Evolutionary conservation across 2,113 vertebrate genomes (phyloP), one percentile per base, ranked within the genome.

Genomic region (Chroicocephalus ridibundus): DNA sequence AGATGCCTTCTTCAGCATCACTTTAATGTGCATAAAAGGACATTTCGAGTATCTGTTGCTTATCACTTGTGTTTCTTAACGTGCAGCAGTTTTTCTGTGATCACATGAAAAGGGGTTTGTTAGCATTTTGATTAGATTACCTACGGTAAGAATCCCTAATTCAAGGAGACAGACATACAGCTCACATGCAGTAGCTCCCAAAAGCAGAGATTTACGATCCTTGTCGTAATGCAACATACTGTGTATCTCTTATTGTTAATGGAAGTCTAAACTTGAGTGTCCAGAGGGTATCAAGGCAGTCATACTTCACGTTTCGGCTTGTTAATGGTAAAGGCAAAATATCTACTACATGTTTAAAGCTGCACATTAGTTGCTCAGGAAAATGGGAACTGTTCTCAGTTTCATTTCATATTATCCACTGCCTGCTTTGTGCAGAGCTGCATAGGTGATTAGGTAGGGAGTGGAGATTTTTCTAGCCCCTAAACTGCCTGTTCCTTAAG

Each of bases 61-160:
- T 90, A 72, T 38, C 13, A 3, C 32, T 69, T 72, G 15, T 36
- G 46, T 86, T 87, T 85, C 62, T 61, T 77, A 42, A 79, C 38
- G 34, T 58, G 36, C 25, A 46, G 31, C 10, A 3, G 0, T 51
- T 77, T 84, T 79, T 34, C 61, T 82, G 36, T 85, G 82, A 74
- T 88, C 36, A 36, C 60, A 70, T 68, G 75, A 90, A 93, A 94
- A 71, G 47, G 40, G 21, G 15, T 57, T 76, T 57, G 32, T 80
- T 88, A 72, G 86, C n/a, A 72, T 72, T 94, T 89, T 93, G 54
- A 93, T 97, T 96, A 90, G 91, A 82, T 94, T 79, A 86, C 19
- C 54, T 81, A 26, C 58, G 85, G 55, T 55, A 84, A 72, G 79
- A 38, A 21, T 44, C 5, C 9, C 6, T 51, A 69, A 72, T 88